Evolutionary conservation across 92 coral and sea anemone species (phyloP), one percentile per base, ranked within the genome.

Genomic region (Umimayanthus chanpuru): DNA sequence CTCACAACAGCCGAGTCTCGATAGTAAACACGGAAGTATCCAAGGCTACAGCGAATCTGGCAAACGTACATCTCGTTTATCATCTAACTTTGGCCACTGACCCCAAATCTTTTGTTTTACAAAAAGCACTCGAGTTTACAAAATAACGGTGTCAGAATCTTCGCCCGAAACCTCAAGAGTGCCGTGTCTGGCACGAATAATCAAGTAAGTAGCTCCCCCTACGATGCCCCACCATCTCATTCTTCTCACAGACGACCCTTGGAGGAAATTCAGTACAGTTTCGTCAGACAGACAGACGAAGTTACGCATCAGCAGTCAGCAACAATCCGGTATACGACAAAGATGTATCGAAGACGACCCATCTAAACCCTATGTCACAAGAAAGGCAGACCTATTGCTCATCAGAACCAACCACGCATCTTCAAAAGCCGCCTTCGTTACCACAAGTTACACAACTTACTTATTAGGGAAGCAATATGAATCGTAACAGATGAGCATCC

Each of bases 41-140:
- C 9, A 76, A 76, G 32, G 32, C 80, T 29, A 76, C 80, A 76
- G 80, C 80, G 2, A 39, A 76, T 76, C 80, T 76, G 0, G 80
- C 55, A 9, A 76, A 76, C 40, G 80, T 76, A 41, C 80, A 76
- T 26, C 80, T 76, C 56, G 80, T 76, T 76, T 9, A 76, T 32
- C 80, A 76, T 76, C 32, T 56, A 23, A 73, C n/a, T 73, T 12
- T 73, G 49, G 78, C 78, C 39, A 49, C 49, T 29, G 49, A 73
- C 10, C 47, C 78, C 49, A 73, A 73, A 36, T 6, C 49, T 73
- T 73, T 36, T 73, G 78, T 73, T 21, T 20, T n/a, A 36, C 36
- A 30, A 73, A 11, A 76, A 76, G 29, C 80, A 40, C 56, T 20
- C 18, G 28, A 40, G 80, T 76, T 28, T 76, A 1, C 79, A 53